Conservation (phyloP, 2,797 vertebrate genomes). For the Falco cherrug region DNA sequence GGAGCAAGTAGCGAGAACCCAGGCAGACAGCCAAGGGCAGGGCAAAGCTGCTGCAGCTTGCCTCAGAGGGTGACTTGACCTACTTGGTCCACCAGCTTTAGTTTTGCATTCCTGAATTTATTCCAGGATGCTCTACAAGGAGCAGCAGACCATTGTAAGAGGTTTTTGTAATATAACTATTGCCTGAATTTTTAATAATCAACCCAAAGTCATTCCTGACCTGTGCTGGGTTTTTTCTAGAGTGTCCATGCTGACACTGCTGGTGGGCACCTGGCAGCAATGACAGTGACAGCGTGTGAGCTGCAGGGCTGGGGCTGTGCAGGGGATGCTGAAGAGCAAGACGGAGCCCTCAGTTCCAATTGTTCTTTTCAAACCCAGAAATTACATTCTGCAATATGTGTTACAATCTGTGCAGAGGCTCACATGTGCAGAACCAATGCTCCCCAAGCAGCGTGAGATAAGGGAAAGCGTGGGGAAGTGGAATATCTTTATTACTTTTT, state of each 20-base stretch:
- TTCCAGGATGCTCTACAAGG: neutral
- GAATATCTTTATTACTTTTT: constrained; percentile 37
- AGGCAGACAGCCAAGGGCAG: neutral
- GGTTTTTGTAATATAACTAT: neutral
- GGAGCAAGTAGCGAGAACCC: neutral
- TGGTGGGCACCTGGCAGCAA: fast-evolving
- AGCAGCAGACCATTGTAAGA: neutral
- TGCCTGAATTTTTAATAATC: neutral
- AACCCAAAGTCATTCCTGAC: neutral
- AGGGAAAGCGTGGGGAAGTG: neutral
- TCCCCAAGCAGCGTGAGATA: neutral
- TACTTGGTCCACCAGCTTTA: neutral
- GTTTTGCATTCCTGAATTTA: neutral
- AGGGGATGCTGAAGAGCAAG: neutral
- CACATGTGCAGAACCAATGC: neutral
- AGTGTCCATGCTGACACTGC: fast-evolving
- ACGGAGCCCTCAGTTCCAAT: neutral
- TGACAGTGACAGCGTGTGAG: neutral
- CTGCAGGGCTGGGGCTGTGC: neutral
- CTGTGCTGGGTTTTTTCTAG: neutral
- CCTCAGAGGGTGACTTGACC: fast-evolving
- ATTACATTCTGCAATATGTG: neutral
- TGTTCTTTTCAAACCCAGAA: constrained; percentile 37
- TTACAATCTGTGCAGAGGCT: neutral
- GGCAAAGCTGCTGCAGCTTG: neutral